Conservation (phyloP, 2,113 vertebrate species). For the Prunella himalayana region DNA sequence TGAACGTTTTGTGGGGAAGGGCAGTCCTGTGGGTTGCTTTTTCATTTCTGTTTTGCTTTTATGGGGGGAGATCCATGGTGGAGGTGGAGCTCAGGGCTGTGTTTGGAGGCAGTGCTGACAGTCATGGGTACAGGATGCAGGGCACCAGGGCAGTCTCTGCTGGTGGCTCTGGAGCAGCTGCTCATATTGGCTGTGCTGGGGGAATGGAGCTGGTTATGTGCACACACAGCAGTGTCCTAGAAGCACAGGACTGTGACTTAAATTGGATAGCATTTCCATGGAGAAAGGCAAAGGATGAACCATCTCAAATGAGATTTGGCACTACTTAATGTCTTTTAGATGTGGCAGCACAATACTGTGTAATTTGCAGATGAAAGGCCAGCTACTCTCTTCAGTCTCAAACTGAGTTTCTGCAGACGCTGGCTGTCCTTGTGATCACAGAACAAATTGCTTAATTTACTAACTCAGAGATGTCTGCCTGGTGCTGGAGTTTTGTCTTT, state of each 20-base stretch:
- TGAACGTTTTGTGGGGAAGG: background rate
- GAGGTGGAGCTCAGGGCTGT: background rate
- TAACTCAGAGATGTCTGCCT: background rate
- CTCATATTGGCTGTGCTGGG: fast-evolving
- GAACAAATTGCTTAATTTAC: constrained; percentile 17
- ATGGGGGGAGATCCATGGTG: background rate
- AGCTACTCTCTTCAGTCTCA: background rate
- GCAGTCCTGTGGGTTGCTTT: background rate
- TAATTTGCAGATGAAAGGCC: background rate
- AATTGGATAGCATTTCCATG: background rate
- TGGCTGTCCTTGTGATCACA: background rate
- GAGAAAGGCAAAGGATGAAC: background rate
- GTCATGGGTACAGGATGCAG: background rate
- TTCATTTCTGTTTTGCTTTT: background rate
- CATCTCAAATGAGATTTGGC: background rate
- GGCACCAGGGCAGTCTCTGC: background rate
- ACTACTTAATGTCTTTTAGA: background rate
- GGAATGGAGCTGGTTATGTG: background rate
- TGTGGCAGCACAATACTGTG: background rate
- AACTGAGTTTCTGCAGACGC: background rate
- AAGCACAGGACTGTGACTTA: background rate
- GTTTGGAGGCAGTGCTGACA: background rate
- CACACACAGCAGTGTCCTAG: background rate
- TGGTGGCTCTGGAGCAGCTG: background rate
- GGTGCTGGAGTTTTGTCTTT: background rate